Base-by-base conservation (phyloP, 1,140 invertebrate species). In the Scaptodrosophila lebanonensis region DNA sequence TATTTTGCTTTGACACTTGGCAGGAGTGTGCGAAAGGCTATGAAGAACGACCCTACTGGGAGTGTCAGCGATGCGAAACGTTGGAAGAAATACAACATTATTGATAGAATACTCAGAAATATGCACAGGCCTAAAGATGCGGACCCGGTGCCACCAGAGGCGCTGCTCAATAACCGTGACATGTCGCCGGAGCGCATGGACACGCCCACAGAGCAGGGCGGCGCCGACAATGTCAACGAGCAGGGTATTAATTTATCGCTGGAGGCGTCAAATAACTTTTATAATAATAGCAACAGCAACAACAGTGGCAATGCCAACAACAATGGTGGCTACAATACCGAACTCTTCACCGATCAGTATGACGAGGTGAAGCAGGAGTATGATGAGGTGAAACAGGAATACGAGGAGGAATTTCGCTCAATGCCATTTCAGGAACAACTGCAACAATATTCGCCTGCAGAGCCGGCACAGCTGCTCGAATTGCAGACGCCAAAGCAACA, bases 71-170 rank as follows among this genome's bases (percentile, higher is more conserved):
- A 65, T 39, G 36, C 44, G 4, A 53, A 48, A 17, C 77, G 84
- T n/a, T 85, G 83, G 83, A 85, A 85, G 13, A 85, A 85, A 45
- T 85, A 66, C 38, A 67, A 76, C 57, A 70, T 85, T 4, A 62
- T 85, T 5, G 75, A 82, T 35, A 59, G 69, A 3, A 85, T 85
- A 40, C 50, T 85, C 1, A 85, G 82, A 33, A 85, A 85, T 36
- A 47, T 76, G 36, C 76, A 84, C 42, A 71, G 83, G 51, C 75
- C 83, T 4, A 83, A 83, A 38, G 63, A 85, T 33, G 83, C 83
- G 0, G 83, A 85, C 11, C 83, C 83, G 0, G 30, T 85, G 44
- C 83, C 83, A 2, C 62, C 61, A 20, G 83, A 72, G 18, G 75
- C 69, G 2, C 33, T 85, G 35, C 62, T 76, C 8, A 83, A 84